Base-by-base conservation (phyloP, 2,888 invertebrate genomes). In the Agonopterix alstromeriana region DNA sequence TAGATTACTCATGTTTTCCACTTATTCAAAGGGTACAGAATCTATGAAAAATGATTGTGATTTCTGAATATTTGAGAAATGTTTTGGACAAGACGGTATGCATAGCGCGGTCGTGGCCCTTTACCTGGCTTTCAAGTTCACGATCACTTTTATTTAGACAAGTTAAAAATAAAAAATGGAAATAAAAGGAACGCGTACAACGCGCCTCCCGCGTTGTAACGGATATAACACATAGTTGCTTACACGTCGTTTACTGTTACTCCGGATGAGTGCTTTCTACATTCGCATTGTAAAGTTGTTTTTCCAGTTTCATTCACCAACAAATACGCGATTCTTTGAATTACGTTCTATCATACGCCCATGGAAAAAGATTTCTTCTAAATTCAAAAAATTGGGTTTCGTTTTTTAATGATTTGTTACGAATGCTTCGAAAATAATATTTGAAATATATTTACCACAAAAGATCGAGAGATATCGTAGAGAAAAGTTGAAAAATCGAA, bases 131-230 rank as follows among this genome's bases (percentile, higher is more conserved):
- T 50, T 43, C 41, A 11, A 38, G 36, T n/a, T 53, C 46, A 47
- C 57, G 52, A 27, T 27, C 57, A 47, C 50, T 47, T 45, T 42
- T 42, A 10, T 38, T 17, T 17, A 48, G 10, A 51, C n/a, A 47
- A 49, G 46, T 42, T 41, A 42, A 27, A 46, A 43, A 47, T 41
- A n/a, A 41, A 42, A 42, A n/a, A 38, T 38, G n/a, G 9, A 9
- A n/a, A 4, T 1, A n/a, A n/a, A n/a, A 40, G n/a, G 42, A 47
- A 38, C 43, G 48, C 47, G 35, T 36, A 10, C 42, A 42, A 40
- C 11, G 17, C 36, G 44, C 63, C 78, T 67, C 78, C 77, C 76
- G 65, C 76, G 49, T 57, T 65, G 67, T 72, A 80, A 74, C 82
- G 80, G 83, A 73, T 65, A 72, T 76, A 70, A 65, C 71, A 76